Evolutionary conservation across 2,888 invertebrate genomes (phyloP), one percentile per base, ranked within the genome.

Genomic region (Polyommatus iphigenia): DNA sequence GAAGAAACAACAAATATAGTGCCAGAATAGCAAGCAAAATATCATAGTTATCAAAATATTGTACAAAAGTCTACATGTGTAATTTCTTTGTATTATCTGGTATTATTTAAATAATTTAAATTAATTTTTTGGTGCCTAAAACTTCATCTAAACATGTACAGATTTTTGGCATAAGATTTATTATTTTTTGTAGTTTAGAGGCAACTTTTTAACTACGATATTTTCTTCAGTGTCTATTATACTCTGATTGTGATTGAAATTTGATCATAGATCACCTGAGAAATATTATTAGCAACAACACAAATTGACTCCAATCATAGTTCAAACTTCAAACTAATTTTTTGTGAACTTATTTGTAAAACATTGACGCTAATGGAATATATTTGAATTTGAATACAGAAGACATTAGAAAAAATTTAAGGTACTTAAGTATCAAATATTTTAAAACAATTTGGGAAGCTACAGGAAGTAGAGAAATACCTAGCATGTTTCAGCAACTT

Each of bases 261-360:
- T 54, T 24, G 20, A 8, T 62, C 20, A 10, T 10, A 29, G 67
- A 41, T 36, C 41, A 72, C 72, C 72, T 72, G 36, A 4, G n/a
- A 20, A 72, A 72, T 72, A 72, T 41, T 50, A 50, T 54, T 75
- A 75, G 75, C 75, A 75, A 75, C 29, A 29, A 13, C 50, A 24
- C 54, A 13, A 54, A 54, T 75, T 50, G 18, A 54, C 50, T 75
- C 24, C 50, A 50, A 50, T 29, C n/a, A 73, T 46, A 3, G 24
- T 13, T 24, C 3, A 73, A 10, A 50, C 3, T 13, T 24, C 3
- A 73, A 10, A 50, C 3, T 46, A 24, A 18, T 4, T 20, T 46
- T 50, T 20, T 24, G 24, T 46, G 13, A 10, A 54, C 3, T 46
- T 41, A 24, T 18, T n/a, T 0, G 8, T 24, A 20, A 32, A 29